Base-by-base conservation (phyloP, 1,140 invertebrate genomes). In the Habropoda laboriosa region DNA sequence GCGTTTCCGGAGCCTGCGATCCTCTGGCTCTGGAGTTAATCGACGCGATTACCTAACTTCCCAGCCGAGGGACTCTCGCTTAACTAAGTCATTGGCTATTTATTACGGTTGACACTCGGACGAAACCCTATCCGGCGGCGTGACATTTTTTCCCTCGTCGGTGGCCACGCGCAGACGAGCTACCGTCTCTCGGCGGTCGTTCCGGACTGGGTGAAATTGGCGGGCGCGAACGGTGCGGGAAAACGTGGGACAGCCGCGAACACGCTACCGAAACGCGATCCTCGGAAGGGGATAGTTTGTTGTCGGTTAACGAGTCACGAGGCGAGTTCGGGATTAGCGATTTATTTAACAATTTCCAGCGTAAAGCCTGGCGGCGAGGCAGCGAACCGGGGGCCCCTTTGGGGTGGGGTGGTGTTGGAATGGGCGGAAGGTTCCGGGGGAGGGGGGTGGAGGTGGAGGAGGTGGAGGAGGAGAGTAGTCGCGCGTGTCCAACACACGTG, bases 71-170 rank as follows among this genome's bases (percentile, higher is more conserved):
- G 75, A 86, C 75, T 79, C 70, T 57, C 78, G 84, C 82, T 88
- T 88, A 87, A 91, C 86, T 86, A 87, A 91, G 87, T 89, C 88
- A 89, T 91, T 85, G 88, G 87, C 91, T 91, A 91, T 90, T 91
- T 90, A 89, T 91, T 91, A 90, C 86, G 85, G 66, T 81, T 80
- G 79, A 81, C 81, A 77, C 68, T 73, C 77, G 73, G 70, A 84
- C 74, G 82, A 83, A 86, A 83, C 70, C 70, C 60, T 74, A 74
- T 53, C 66, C 68, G 66, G 49, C 73, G 64, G 38, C 61, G 78
- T 73, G 76, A 71, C 38, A 42, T 32, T 80, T 72, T 79, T 83
- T 85, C 71, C 70, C 47, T n/a, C 38, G 53, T 38, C 42, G 64
- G 40, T 73, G 78, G 45, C 66, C 80, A 7, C 81, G 71, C 53